Conservation (phyloP, 2,888 invertebrate species). For the Rutpela maculata region DNA sequence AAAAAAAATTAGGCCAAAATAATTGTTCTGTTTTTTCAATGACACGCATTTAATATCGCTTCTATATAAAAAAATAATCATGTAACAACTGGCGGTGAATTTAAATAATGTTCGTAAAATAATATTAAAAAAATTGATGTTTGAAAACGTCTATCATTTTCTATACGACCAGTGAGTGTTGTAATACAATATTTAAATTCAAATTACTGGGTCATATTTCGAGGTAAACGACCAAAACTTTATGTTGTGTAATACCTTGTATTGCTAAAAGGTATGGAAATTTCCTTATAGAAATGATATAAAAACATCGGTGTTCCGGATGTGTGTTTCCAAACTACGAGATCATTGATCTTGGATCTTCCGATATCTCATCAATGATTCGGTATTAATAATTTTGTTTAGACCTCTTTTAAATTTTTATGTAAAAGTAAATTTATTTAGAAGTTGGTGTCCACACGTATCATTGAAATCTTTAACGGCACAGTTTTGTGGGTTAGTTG, state of each 20-base stretch:
- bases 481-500: no score
- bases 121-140: not conserved
- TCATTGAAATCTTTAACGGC: conserved; percentile 15
- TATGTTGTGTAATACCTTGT: conserved; percentile 15
- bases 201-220: conserved; percentile 37
- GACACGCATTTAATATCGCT: not conserved
- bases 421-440: not conserved
- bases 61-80: not conserved
- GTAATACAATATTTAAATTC: conserved; percentile 1
- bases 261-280: conserved; percentile 35
- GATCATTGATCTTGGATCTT: conserved; percentile 16
- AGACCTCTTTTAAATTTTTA: not conserved
- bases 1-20: not conserved
- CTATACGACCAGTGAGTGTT: not conserved
- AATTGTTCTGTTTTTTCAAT: not conserved
- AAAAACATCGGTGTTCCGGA: conserved; percentile 19
- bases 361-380: not conserved
- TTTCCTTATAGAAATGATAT: conserved; percentile 23
- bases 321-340: conserved; percentile 1
- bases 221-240: conserved; percentile 41
- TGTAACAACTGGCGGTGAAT: not conserved
- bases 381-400: not conserved
- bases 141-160: not conserved
- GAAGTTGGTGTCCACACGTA: not conserved
- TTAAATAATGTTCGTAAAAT: not conserved